Evolutionary conservation across 2,888 invertebrate genomes (phyloP), one percentile per base, ranked within the genome.

Genomic region (Harpalus rufipes): DNA sequence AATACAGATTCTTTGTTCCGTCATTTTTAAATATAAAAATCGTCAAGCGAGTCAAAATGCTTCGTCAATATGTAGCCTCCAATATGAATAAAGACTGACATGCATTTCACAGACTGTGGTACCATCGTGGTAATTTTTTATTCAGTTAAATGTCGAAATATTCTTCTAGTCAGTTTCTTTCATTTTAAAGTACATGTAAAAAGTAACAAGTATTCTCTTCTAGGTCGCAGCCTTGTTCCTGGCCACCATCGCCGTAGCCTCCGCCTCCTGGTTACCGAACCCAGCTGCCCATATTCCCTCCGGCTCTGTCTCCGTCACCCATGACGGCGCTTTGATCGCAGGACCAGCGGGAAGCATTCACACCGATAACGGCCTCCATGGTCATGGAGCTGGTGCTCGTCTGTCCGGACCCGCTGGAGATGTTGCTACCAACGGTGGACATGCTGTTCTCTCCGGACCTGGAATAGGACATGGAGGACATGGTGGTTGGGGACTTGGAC

Each of bases 361-460:
- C 32, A 32, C 32, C 32, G 32, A 32, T 5, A 32, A 32, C 63
- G 83, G 83, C 18, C 76, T 84, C 44, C 83, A 84, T 16, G 83
- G 83, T 16, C 83, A 84, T 76, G 82, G 82, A 58, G 81, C 74
- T 44, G 81, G 74, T 78, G 85, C 86, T 76, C 81, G 85, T 44
- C 56, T 86, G 10, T 82, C 86, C 21, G 86, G 86, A 14, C 85
- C 85, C 44, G 74, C 68, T 65, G 86, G 79, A 10, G 83, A 85
- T 8, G 84, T 81, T 16, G 41, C 61, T 32, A 84, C 83, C 12
- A 76, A 72, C 10, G 83, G 83, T 16, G 83, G 83, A 76, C 83
- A 76, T 44, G 83, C 68, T 21, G 32, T 39, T 21, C 83, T 83
- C 39, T 8, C 59, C 21, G 83, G 83, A 83, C 83, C 83, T 58